Evolutionary conservation across 1,140 invertebrate species (phyloP), one percentile per base, ranked within the genome.

Genomic region (Pemphigus obesinymphae): DNA sequence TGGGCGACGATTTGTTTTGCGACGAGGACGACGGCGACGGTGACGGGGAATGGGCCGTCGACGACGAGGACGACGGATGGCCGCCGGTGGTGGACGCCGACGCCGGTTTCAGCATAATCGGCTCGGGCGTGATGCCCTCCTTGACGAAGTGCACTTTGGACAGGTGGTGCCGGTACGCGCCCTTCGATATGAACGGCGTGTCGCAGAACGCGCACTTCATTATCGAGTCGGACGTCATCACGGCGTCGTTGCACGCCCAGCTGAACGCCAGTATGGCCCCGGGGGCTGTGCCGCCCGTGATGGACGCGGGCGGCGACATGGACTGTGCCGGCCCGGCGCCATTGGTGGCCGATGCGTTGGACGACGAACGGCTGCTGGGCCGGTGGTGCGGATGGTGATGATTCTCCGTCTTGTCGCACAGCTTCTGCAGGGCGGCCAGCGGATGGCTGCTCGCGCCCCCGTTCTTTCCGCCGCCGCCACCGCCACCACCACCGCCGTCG

Each of bases 141-240:
- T 97, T 98, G 37, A 97, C 94, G 85, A 98, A 96, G 88, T 98
- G 96, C 92, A 97, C 97, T 86, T 98, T 97, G 73, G 96, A 97
- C 82, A 98, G 88, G 86, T 99, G 97, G 87, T 98, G 96, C 84
- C 97, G 91, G 88, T 98, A 99, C 2, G 96, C 96, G 43, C 96
- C 96, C 88, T 98, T 98, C 2, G 96, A 97, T 78, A 96, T 95
- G 87, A 98, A 98, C 13, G 95, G 95, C 23, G 96, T 96, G 88
- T 97, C 96, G 89, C 97, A 99, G 85, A 97, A 95, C 26, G 96
- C 95, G 88, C 97, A 98, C 87, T 97, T 97, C 91, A 97, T 96
- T 55, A 96, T 93, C 17, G 94, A 94, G 84, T 95, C 93, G 2
- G 91, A 90, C 1, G 93, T 94, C 82, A 95, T 91, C 4, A 96